A percentile compares a stretch with the other conserved stretches of the same genome.
phyloP scores from a whole-genome alignment of 1,140 invertebrate genomes.

The Berghia stephanieae region DNA sequence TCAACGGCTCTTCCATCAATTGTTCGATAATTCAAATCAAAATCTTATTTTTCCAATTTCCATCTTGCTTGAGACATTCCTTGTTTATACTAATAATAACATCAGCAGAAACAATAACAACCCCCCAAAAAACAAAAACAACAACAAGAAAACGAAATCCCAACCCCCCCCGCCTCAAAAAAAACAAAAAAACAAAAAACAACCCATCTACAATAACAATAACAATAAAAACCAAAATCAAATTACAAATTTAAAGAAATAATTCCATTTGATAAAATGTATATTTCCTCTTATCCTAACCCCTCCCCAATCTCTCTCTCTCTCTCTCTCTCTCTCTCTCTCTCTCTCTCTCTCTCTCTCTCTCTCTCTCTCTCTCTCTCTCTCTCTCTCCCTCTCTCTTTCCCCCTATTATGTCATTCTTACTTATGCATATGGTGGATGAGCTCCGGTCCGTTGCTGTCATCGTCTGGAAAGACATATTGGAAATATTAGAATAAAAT shows the following conservation, averaged over 20 bases:
- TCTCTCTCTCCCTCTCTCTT: neutral
- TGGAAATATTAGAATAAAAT: no score
- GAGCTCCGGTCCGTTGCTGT: neutral
- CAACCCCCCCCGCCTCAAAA: no score
- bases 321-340: neutral
- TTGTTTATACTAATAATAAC: no score
- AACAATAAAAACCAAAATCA: neutral
- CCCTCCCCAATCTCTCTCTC: neutral
- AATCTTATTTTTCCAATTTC: no score
- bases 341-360: neutral
- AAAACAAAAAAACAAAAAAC: neutral
- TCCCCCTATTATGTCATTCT: neutral
- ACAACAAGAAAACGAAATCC: no score
- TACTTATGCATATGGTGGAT: neutral
- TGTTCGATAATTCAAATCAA: no score
- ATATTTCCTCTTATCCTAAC: neutral
- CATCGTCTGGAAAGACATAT: neutral
- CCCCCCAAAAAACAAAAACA: no score
- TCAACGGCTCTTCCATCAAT: no score
- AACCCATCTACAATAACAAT: neutral
- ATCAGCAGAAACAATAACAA: no score
- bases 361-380: slow-evolving; percentile 6
- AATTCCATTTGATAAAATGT: neutral
- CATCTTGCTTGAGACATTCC: no score
- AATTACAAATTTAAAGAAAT: neutral